A percentile compares a stretch with the other conserved stretches of the same genome.
phyloP scores from a whole-genome alignment of 2,797 vertebrate species.

The Anomalospiza imberbis region DNA sequence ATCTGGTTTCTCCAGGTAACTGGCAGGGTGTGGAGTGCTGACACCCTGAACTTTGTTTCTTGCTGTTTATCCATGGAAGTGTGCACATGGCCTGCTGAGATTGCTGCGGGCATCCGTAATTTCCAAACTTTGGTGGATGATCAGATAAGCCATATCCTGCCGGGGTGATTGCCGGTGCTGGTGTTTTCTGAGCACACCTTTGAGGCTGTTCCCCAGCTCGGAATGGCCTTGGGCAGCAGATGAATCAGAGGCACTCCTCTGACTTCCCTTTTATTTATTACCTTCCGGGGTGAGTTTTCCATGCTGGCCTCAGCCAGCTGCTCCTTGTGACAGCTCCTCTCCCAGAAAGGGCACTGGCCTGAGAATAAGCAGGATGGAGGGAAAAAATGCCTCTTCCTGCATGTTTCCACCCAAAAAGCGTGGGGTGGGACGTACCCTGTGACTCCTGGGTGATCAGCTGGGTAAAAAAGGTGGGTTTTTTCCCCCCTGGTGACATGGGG shows the following conservation, averaged over 20 bases:
- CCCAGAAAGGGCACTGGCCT: background rate
- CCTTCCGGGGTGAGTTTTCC: slow-evolving; percentile 22
- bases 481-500: rapidly evolving
- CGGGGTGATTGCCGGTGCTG: background rate
- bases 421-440: rapidly evolving
- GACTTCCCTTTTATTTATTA: background rate
- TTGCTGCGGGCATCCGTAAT: background rate
- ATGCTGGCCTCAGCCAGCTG: background rate
- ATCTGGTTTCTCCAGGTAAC: slow-evolving; percentile 6
- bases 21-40: background rate
- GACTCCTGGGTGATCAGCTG: background rate
- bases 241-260: slow-evolving; percentile 48
- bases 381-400: background rate
- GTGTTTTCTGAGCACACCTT: background rate
- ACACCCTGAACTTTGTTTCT: slow-evolving; percentile 50
- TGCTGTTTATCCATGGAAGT: background rate
- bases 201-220: background rate
- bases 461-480: background rate
- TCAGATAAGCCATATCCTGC: rapidly evolving
- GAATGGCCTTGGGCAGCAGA: slow-evolving; percentile 8
- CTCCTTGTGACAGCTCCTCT: background rate
- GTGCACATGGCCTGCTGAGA: background rate
- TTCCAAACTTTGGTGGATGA: rapidly evolving
- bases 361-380: background rate
- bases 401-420: rapidly evolving